phyloP scores from a whole-genome alignment of 1,140 invertebrate genomes.

The Alviniconcha marisindica region DNA sequence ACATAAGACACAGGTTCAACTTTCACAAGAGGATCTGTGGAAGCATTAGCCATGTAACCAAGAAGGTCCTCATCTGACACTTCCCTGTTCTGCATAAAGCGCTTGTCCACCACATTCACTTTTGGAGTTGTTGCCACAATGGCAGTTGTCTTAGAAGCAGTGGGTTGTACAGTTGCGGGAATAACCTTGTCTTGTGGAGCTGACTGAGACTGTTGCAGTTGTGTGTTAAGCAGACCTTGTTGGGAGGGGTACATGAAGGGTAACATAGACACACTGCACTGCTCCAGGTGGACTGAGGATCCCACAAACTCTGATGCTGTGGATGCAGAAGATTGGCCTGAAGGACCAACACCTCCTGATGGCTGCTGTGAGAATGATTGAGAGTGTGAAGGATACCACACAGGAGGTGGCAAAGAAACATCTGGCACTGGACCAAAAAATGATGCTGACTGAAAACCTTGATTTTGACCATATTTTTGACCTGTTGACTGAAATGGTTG shows the following conservation, averaged over 20 bases:
- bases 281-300: background rate
- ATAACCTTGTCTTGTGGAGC: background rate
- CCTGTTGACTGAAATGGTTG: no score
- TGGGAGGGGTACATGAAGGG: slow-evolving; percentile 34
- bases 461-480: no score
- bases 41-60: background rate
- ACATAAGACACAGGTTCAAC: slow-evolving; percentile 23
- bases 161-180: background rate
- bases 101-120: slow-evolving; percentile 37
- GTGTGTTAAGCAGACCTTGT: background rate
- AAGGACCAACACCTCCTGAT: no score
- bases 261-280: no score
- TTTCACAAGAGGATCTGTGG: background rate
- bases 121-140: slow-evolving; percentile 3
- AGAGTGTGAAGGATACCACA: background rate
- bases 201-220: background rate
- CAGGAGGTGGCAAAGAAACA: slow-evolving; percentile 10
- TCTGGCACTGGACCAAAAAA: background rate
- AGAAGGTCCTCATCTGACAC: slow-evolving; percentile 20
- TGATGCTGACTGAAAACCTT: no score
- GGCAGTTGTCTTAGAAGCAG: background rate
- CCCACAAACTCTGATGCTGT: background rate
- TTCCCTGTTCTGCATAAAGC: slow-evolving; percentile 39
- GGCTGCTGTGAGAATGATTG: background rate
- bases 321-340: background rate